A percentile compares a stretch with the other conserved stretches of the same genome.
These are phyloP conservation scores for Neodiprion fabricii DNA, from an alignment of 1,140 invertebrate genomes.

Conservation along the genomic window DNA sequence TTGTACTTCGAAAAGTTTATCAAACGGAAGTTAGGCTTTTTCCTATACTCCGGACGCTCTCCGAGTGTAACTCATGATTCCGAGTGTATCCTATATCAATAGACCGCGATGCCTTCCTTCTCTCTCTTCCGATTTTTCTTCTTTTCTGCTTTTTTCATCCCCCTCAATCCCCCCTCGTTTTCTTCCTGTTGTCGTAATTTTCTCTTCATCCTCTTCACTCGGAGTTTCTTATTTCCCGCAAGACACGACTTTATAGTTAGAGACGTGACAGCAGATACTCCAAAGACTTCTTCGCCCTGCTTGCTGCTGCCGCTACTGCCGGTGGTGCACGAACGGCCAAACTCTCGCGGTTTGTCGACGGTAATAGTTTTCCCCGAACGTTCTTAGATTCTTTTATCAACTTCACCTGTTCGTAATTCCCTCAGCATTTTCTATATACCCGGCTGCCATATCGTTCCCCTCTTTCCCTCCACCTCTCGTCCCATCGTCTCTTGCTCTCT, in stretches of 20 bases:
- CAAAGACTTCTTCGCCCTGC: background rate
- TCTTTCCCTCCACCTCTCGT: background rate
- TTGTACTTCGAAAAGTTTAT: background rate
- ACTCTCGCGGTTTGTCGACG: background rate
- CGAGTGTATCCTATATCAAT: background rate
- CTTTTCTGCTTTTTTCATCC: background rate
- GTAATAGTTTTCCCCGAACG: background rate
- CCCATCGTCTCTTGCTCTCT: too few species aligned
- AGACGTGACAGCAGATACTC: slow-evolving; percentile 4
- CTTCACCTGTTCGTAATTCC: background rate
- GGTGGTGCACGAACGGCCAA: too few species aligned
- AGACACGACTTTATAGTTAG: slow-evolving; percentile 7
- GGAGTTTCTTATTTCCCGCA: slow-evolving; percentile 7
- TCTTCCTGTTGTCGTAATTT: too few species aligned
- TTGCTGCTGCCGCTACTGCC: too few species aligned
- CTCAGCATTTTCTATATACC: background rate
- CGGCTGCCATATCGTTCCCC: background rate
- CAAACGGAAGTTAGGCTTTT: background rate
- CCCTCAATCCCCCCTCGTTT: too few species aligned
- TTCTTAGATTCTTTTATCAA: slow-evolving; percentile 6
- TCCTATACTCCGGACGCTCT: background rate
- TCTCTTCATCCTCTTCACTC: too few species aligned
- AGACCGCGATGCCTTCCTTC: background rate
- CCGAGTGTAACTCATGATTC: background rate
- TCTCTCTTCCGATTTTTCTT: background rate